Evolutionary conservation across 2,888 invertebrate species (phyloP).

Genomic region (Sinotaia quadrata): DNA sequence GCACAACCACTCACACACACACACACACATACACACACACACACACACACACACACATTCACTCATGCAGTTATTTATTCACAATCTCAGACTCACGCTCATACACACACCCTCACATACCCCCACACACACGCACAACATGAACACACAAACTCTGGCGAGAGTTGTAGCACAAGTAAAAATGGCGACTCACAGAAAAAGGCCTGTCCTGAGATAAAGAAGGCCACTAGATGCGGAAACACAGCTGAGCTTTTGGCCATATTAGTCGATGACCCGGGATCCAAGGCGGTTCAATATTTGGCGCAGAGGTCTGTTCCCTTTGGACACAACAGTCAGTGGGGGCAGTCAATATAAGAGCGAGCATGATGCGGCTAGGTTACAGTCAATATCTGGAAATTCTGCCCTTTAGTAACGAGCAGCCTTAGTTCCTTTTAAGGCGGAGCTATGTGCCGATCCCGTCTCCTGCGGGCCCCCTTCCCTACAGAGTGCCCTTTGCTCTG

Average conservation of each 20-base stretch:
- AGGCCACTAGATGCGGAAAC: not conserved
- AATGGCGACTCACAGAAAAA: not conserved
- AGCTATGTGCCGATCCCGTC: too few relatives aligned
- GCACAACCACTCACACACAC: not conserved
- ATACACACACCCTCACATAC: not conserved
- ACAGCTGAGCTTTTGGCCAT: not conserved
- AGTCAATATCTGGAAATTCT: too few relatives aligned
- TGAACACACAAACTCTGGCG: not conserved
- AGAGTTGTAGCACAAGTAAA: too few relatives aligned
- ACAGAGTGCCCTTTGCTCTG: conserved; percentile 8
- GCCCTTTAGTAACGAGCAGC: too few relatives aligned
- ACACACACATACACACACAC: not conserved
- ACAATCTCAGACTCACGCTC: not conserved
- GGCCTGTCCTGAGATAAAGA: not conserved
- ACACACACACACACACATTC: not conserved
- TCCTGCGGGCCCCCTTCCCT: not conserved
- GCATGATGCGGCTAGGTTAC: too few relatives aligned
- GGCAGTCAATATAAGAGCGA: too few relatives aligned
- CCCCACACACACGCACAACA: conserved; percentile 1
- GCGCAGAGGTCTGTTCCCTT: not conserved
- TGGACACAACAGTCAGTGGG: too few relatives aligned
- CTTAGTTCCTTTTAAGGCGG: too few relatives aligned
- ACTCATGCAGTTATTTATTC: not conserved
- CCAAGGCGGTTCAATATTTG: not conserved
- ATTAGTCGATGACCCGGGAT: not conserved